Evolutionary conservation across 2,113 vertebrate species (phyloP).

Genomic region (Riparia riparia): DNA sequence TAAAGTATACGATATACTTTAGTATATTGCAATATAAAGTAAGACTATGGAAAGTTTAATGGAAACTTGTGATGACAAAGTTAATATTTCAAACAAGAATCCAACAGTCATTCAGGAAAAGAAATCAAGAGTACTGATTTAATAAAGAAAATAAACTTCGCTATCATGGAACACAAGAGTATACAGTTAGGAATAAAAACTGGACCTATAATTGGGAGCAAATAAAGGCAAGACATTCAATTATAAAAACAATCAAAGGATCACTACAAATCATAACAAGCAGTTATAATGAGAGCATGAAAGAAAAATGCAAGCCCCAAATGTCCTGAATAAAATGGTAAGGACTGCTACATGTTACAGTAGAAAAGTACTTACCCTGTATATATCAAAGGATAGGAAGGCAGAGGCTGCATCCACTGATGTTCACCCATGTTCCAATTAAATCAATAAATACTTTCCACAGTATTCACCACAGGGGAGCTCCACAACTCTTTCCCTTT

Average conservation of each 20-base stretch:
- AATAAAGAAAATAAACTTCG: neutral
- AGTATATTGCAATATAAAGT: neutral
- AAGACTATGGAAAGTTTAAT: neutral
- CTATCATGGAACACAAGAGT: fast-evolving
- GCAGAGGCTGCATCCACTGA: neutral
- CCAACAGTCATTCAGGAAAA: neutral
- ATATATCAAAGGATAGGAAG: neutral
- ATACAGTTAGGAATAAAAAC: neutral
- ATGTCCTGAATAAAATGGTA: neutral
- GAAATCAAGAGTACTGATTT: neutral
- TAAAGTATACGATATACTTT: neutral
- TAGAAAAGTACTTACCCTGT: neutral
- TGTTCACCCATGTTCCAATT: neutral
- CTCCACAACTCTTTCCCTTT: neutral
- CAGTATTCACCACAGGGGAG: neutral
- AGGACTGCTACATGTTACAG: neutral
- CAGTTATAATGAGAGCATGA: fast-evolving
- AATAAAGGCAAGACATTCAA: neutral
- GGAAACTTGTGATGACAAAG: neutral
- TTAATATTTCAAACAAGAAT: neutral
- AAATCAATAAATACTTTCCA: neutral
- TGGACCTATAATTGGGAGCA: neutral
- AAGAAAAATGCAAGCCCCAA: neutral
- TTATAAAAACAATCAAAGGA: neutral
- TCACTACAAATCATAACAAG: neutral